phyloP scores from a whole-genome alignment of 2,113 vertebrate genomes.

The Acinonyx jubatus region DNA sequence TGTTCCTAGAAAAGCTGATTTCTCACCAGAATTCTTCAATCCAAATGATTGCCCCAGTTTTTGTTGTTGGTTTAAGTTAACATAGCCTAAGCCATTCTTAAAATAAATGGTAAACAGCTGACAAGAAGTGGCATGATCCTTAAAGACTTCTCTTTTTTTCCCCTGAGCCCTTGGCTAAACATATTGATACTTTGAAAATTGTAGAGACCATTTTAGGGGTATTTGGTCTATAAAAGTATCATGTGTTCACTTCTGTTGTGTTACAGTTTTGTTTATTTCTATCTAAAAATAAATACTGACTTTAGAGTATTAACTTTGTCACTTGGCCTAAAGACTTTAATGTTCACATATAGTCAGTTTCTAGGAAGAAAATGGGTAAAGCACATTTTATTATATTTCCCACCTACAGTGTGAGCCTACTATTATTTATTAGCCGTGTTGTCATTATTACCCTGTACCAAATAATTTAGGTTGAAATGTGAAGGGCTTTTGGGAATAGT shows the following conservation, averaged over 20 bases:
- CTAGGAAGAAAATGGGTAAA: conserved; percentile 86
- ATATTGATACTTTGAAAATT: neutral
- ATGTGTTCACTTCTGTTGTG: neutral
- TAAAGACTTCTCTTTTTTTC: neutral
- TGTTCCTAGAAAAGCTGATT: neutral
- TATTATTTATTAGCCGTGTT: conserved; percentile 92
- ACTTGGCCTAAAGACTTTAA: conserved; percentile 73
- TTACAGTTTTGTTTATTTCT: neutral
- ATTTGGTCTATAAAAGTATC: neutral
- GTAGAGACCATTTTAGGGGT: neutral
- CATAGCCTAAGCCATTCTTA: neutral
- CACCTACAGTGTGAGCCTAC: conserved; percentile 88
- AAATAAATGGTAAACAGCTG: neutral
- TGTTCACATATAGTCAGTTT: conserved; percentile 81
- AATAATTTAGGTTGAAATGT: conserved; percentile 89
- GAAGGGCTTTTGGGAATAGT: conserved; percentile 87
- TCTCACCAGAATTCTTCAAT: neutral
- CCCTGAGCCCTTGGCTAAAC: neutral
- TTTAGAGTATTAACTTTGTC: conserved; percentile 43
- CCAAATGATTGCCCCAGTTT: neutral
- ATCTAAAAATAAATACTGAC: neutral
- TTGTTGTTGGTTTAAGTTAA: neutral
- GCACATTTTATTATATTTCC: conserved; percentile 89
- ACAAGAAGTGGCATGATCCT: neutral
- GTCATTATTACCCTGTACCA: conserved; percentile 89